Percentiles rank a stretch among this genome's conserved stretches.
phyloP scores from a whole-genome alignment of 1,140 invertebrate genomes.

The Drosophila murphyi region DNA sequence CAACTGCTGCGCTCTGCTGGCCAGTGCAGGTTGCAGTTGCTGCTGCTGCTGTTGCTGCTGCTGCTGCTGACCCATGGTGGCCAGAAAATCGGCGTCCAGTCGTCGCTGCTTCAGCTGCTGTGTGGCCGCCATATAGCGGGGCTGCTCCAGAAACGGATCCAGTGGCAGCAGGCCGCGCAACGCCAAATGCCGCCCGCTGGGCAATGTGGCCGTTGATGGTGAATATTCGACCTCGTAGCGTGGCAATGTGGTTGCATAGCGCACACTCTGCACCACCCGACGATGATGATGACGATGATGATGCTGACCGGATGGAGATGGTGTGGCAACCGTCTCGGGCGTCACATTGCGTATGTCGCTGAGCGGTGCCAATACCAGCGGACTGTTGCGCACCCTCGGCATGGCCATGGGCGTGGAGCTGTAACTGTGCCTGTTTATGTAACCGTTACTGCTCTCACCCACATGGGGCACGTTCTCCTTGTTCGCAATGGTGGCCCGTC shows the following conservation, averaged over 20 bases:
- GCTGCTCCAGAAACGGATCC: constrained; percentile 76
- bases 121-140: constrained; percentile 59
- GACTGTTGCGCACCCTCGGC: constrained; percentile 63
- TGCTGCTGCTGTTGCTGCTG: neutral
- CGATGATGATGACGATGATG: neutral
- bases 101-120: constrained; percentile 60
- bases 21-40: neutral
- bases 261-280: constrained; percentile 54
- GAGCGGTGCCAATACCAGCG: constrained; percentile 70
- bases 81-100: constrained; percentile 66
- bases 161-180: constrained; percentile 62
- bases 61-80: constrained; percentile 47
- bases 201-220: constrained; percentile 56
- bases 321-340: constrained; percentile 36
- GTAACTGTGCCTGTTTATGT: constrained; percentile 12
- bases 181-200: constrained; percentile 71
- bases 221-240: constrained; percentile 77
- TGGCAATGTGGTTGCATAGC: constrained; percentile 73
- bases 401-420: constrained; percentile 74
- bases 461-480: constrained; percentile 60
- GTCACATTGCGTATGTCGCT: constrained; percentile 77
- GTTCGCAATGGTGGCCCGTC: constrained; percentile 59
- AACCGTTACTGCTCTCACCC: neutral
- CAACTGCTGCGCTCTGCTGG: neutral
- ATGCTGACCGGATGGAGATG: neutral